These are phyloP conservation scores for Spialia ferax DNA, from an alignment of 2,888 invertebrate species.

Conservation along the genomic window DNA sequence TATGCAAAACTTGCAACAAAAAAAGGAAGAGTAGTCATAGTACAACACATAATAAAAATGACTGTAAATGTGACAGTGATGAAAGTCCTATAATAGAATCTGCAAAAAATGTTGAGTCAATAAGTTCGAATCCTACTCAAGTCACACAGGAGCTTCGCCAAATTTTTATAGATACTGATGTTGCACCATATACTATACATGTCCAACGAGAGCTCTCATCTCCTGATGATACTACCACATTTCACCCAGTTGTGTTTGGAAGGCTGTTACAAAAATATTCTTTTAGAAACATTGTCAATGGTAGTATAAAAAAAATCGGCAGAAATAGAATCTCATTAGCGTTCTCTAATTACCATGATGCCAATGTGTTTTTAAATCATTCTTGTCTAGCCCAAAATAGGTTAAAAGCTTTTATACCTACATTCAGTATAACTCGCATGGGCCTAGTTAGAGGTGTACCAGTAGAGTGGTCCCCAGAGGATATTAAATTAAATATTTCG, in stretches of 20 bases:
- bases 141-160: not conserved
- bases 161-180: not conserved
- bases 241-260: conserved; percentile 5
- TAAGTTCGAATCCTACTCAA: not conserved
- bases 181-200: conserved; percentile 2
- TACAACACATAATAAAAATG: not conserved
- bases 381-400: not conserved
- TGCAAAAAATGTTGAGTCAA: not conserved
- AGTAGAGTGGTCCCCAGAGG: not conserved
- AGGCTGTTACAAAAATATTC: conserved; percentile 3
- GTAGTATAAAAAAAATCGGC: not conserved
- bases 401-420: not conserved
- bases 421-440: not conserved
- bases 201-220: conserved; percentile 2
- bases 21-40: not conserved
- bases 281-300: not conserved
- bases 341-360: not conserved
- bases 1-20: not conserved
- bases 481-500: not conserved
- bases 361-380: not conserved
- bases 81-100: not conserved
- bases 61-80: not conserved
- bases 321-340: not conserved
- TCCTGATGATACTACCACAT: not conserved
- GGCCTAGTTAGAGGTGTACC: not conserved